phyloP scores from a whole-genome alignment of 2,113 vertebrate species.

The Saguinus midas region DNA sequence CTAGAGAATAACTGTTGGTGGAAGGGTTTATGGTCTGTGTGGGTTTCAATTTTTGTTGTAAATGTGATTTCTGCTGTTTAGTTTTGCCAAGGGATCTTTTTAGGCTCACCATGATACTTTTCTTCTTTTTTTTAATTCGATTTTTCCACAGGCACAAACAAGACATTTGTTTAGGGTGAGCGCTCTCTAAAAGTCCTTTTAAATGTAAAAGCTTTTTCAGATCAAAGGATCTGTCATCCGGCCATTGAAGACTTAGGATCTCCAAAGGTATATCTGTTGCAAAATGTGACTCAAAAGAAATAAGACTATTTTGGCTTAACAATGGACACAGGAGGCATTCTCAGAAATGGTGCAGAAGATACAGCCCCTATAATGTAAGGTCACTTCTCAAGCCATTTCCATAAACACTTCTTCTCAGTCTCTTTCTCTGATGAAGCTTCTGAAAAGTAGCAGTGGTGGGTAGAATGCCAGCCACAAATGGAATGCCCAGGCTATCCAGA shows the following conservation, averaged over 20 bases:
- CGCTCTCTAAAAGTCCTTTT: neutral
- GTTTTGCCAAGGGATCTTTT: neutral
- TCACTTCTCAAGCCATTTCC: neutral
- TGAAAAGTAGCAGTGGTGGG: neutral
- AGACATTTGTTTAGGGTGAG: neutral
- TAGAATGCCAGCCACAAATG: neutral
- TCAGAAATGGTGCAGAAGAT: neutral
- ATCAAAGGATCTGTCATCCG: neutral
- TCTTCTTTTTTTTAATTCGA: neutral
- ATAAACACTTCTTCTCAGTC: too few relatives aligned
- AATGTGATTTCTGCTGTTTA: neutral
- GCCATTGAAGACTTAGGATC: neutral
- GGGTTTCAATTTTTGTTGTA: slow-evolving; percentile 24
- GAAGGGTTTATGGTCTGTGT: neutral
- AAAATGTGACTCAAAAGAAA: neutral
- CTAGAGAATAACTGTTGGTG: neutral
- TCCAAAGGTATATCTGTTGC: neutral
- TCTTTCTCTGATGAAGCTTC: neutral
- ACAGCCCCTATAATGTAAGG: neutral
- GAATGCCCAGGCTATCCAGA: neutral
- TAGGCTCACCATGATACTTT: neutral
- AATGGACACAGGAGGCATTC: neutral
- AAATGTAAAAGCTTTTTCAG: neutral
- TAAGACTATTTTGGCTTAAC: neutral
- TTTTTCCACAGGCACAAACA: neutral